Evolutionary conservation across 2,888 invertebrate species (phyloP), one percentile per base, ranked within the genome.

Genomic region (Noctua janthina): DNA sequence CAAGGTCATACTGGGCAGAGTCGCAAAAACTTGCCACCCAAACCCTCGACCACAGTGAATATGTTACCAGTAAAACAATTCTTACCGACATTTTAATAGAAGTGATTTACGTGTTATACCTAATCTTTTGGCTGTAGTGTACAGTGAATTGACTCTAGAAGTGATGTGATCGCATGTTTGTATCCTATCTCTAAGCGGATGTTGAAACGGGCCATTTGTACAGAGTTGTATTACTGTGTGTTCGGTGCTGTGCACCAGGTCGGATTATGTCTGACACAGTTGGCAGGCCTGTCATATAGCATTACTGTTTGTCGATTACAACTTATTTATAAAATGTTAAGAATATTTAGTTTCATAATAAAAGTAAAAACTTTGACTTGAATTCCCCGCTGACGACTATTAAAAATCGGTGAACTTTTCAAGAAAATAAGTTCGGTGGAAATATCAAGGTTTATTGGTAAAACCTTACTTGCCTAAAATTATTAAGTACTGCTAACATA

Each of bases 301-400:
- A 89, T 93, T 91, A 92, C 89, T 80, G 88, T 88, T 86, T 79
- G 81, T 62, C 78, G 90, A 90, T 92, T 89, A 93, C 89, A 88
- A 90, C 91, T 92, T 90, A 90, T 91, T 92, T 91, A 91, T 90
- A 90, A 90, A 87, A 90, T 88, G 86, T 87, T 90, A 87, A 89
- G 64, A 85, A 88, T 91, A 91, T 92, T 90, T 78, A 78, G 85
- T 91, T 91, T 89, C 91, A 89, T 83, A 92, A 90, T 90, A 90
- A 91, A 90, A 92, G 74, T 82, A 90, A 85, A 79, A 79, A 80
- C 69, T 74, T 39, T 71, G 73, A 72, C 62, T 73, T 71, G 15
- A 66, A 76, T 23, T 59, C 62, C 35, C 7, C n/a, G 23, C 54
- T 29, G 56, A 29, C 49, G 59, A 29, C 39, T 67, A 75, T 66